Base-by-base conservation (phyloP, 2,888 invertebrate genomes). In the Leucophenga maculata region DNA sequence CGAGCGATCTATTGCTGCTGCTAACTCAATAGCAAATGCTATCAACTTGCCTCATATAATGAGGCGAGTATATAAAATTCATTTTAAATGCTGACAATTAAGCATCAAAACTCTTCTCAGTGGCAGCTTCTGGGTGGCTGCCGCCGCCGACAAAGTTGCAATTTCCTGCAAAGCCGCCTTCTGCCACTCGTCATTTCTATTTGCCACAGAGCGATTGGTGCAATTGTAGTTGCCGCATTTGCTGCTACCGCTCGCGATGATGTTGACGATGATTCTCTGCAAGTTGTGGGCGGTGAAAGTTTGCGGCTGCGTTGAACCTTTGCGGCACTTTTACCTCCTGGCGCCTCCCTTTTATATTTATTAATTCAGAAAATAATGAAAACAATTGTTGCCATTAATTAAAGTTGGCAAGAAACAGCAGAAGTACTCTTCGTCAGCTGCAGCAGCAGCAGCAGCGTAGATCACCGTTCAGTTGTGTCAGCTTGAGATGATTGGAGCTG, bases 1-100 rank as follows among this genome's bases (percentile, higher is more conserved):
- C 18, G 60, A 20, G 46, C 18, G 18, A 16, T 22, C 44, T 32
- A 20, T 26, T 60, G 22, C 44, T 32, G n/a, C 18, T 60, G 22
- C 52, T 1, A 11, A 11, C 39, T 39, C 11, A 11, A 39, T 39
- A 39, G 50, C 14, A 50, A n/a, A 11, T 50, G 16, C 50, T 16
- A 16, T n/a, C 14, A 50, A 50, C 14, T 50, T 50, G 39, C 39
- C 39, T 39, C 39, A 11, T 39, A 39, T 50, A 50, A 50, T 50
- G 50, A 50, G 22, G 64, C 64, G 52, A 39, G 52, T 52, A n/a
- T 31, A 66, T 72, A 69, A 72, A 72, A 72, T 65, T 65, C 52
- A n/a, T 55, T 65, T 65, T 66, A 66, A 72, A 69, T 48, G 71
- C 69, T 31, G 69, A 71, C 74, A 74, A 74, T 74, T 74, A 71